phyloP scores from a whole-genome alignment of 2,888 invertebrate species.

The Cataglyphis albicans region DNA sequence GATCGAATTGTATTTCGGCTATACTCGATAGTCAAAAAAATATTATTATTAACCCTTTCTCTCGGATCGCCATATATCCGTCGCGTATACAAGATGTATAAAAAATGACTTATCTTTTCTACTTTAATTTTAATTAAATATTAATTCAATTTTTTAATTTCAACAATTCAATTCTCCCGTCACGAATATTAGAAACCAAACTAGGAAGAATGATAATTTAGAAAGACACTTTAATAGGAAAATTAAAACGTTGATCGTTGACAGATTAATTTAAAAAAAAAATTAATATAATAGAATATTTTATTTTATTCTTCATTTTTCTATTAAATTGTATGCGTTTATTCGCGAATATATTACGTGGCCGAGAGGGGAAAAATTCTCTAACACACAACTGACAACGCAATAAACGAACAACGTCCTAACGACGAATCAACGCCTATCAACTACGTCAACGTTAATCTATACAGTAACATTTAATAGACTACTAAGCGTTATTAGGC shows the following conservation, averaged over 20 bases:
- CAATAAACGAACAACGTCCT: slow-evolving; percentile 55
- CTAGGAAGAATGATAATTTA: not conserved
- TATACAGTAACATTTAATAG: slow-evolving; percentile 55
- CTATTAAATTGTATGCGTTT: not conserved
- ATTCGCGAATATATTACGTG: slow-evolving; percentile 8
- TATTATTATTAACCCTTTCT: slow-evolving; percentile 43
- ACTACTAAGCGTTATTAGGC: slow-evolving; percentile 55
- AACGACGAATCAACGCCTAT: slow-evolving; percentile 48
- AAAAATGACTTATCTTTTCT: not conserved
- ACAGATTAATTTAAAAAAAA: not conserved
- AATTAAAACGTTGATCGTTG: not conserved
- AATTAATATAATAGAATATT: not conserved
- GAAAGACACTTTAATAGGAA: not conserved
- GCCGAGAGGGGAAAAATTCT: slow-evolving; percentile 37
- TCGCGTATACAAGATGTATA: not conserved
- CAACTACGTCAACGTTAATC: slow-evolving; percentile 47
- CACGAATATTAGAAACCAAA: not conserved
- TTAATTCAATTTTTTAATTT: not conserved
- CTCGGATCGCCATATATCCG: slow-evolving; percentile 33
- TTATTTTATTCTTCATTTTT: not conserved
- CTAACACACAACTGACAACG: slow-evolving; percentile 51
- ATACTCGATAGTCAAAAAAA: slow-evolving; percentile 47
- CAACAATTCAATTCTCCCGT: not conserved
- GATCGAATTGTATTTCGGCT: slow-evolving; percentile 24
- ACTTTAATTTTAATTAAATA: not conserved